These are phyloP conservation scores for Pristionchus arcanus DNA, from an alignment of 2,888 invertebrate species.

Conservation along the genomic window DNA sequence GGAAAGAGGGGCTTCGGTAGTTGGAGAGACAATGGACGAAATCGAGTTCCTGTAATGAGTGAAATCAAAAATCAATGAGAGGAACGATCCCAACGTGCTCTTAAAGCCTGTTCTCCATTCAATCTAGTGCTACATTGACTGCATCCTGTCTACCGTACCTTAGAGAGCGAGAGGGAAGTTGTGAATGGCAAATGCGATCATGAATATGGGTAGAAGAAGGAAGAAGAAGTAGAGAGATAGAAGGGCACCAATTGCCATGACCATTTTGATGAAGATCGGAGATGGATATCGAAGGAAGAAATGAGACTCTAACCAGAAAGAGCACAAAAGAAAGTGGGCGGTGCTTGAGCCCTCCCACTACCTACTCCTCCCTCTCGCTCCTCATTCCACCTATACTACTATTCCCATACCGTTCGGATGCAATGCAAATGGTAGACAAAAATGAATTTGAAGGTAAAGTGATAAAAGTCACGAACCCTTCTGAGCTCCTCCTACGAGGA, in stretches of 20 bases:
- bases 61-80: not conserved
- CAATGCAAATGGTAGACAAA: not conserved
- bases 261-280: conserved; percentile 62
- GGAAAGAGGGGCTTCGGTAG: conserved; percentile 98
- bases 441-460: not conserved
- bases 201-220: conserved; percentile 72
- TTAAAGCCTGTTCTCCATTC: not conserved
- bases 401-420: not conserved
- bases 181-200: conserved; percentile 72
- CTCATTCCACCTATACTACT: conserved; percentile 27
- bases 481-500: conserved; percentile 93
- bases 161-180: conserved; percentile 62
- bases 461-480: conserved; percentile 85
- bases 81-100: not conserved
- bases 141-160: conserved; percentile 40
- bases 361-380: not conserved
- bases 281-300: conserved; percentile 39
- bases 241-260: conserved; percentile 75
- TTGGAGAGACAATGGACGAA: conserved; percentile 95
- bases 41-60: conserved; percentile 89
- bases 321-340: conserved; percentile 54
- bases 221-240: conserved; percentile 76
- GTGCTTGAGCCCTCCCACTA: conserved; percentile 57
- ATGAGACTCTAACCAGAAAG: conserved; percentile 21
- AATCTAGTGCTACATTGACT: not conserved